These are phyloP conservation scores for Drosophila baimaii DNA, from an alignment of 1,140 invertebrate genomes.

Conservation along the genomic window DNA sequence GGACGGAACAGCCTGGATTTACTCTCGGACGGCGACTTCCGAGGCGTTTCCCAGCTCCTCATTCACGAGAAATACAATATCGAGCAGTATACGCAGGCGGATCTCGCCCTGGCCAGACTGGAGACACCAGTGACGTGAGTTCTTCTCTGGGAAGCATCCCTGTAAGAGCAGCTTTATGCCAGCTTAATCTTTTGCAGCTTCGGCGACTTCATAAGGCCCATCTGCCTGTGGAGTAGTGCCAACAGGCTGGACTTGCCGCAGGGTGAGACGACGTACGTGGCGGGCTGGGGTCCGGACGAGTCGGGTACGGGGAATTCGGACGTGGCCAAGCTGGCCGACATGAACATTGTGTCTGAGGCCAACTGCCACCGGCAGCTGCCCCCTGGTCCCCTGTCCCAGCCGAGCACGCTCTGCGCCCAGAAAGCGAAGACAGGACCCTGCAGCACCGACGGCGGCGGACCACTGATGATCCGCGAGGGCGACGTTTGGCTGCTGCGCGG, in stretches of 20 bases:
- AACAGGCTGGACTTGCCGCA: slow-evolving; percentile 35
- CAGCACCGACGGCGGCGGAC: slow-evolving; percentile 76
- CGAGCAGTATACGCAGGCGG: slow-evolving; percentile 80
- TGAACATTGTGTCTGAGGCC: slow-evolving; percentile 86
- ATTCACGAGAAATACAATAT: slow-evolving; percentile 85
- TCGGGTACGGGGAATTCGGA: slow-evolving; percentile 84
- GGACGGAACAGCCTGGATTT: slow-evolving; percentile 83
- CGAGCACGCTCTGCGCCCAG: slow-evolving; percentile 78
- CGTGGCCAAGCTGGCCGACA: slow-evolving; percentile 85
- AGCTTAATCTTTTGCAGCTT: slow-evolving; percentile 58
- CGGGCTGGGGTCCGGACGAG: slow-evolving; percentile 87
- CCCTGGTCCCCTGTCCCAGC: slow-evolving; percentile 37
- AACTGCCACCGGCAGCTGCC: slow-evolving; percentile 85
- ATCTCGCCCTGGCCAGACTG: slow-evolving; percentile 85
- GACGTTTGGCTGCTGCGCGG: slow-evolving; percentile 73
- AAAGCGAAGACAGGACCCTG: slow-evolving; percentile 77
- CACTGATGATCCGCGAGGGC: slow-evolving; percentile 67
- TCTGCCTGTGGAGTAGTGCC: slow-evolving; percentile 86
- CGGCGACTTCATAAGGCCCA: slow-evolving; percentile 84
- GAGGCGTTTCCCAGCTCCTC: slow-evolving; percentile 72
- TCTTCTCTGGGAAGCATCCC: no score
- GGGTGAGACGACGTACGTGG: slow-evolving; percentile 76
- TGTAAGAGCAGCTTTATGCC: not conserved
- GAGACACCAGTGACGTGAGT: slow-evolving; percentile 69
- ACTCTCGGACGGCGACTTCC: slow-evolving; percentile 68